Evolutionary conservation across 1,140 invertebrate genomes (phyloP), one percentile per base, ranked within the genome.

Genomic region (Drosophila parvula): DNA sequence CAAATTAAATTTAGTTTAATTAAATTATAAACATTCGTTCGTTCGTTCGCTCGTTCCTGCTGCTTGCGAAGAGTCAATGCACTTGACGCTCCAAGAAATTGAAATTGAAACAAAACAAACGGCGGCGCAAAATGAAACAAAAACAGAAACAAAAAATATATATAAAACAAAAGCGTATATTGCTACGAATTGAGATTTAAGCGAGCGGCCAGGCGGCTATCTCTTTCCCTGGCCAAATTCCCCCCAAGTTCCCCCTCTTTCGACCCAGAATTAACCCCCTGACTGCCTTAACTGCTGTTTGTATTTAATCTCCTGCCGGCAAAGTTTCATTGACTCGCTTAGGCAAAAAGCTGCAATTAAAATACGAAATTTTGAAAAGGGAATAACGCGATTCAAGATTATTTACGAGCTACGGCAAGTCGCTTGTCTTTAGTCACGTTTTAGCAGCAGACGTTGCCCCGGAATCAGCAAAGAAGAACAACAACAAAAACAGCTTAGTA

Each of bases 1-100:
- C 67, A 83, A 86, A 86, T 86, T 79, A 83, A 88, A 82, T 86
- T 86, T 86, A 86, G 79, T 86, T 88, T 79, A 88, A 88, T 86
- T 88, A 70, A 88, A 86, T 82, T 82, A 88, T 56, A 57, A 78
- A 57, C 53, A 67, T 41, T 56, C 63, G 76, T 74, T 56, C 32
- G 30, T 18, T 16, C 30, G 16, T 6, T 6, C 32, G 32, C 4
- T 53, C 45, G 59, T 47, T 53, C 16, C 34, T 68, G 44, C 41
- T 14, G 53, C 44, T 38, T 55, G 38, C 64, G 50, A 51, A 51
- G 73, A 82, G 79, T 82, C 79, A 82, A 82, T 82, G 79, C 76
- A 79, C 83, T 60, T 53, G 44, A 11, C 45, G 51, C 30, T 65
- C 47, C 60, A 76, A 82, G 79, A 78, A 83, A 88, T 88, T 86